Evolutionary conservation across 2,797 vertebrate genomes (phyloP), one percentile per base, ranked within the genome.

Genomic region (Darevskia mixta): DNA sequence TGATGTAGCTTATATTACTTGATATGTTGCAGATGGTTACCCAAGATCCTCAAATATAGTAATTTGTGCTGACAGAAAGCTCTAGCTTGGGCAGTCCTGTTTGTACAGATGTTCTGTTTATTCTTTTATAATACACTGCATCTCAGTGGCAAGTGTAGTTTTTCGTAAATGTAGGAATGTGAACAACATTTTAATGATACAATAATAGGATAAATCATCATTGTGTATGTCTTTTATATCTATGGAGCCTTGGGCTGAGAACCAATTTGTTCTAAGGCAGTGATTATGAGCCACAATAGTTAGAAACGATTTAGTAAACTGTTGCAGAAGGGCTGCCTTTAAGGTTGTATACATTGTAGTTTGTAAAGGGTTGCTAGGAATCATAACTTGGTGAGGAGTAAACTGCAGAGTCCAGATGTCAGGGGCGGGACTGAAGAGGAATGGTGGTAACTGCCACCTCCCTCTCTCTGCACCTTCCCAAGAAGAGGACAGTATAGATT

Each of bases 61-160:
- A 88, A 88, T 82, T 78, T 79, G 13, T 38, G 11, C 38, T 89
- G 78, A 87, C n/a, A 83, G 72, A 87, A 55, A 66, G 83, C 18
- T 82, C 27, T 64, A 72, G 6, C 64, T 1, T 64, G 61, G 61
- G 73, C 20, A 43, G 20, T 73, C 20, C 9, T 67, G 1, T 43
- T 10, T 67, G 15, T 76, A 83, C n/a, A 77, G 76, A 84, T 18
- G 49, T 75, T 32, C 58, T 67, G 41, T 18, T 81, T 7, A 55
- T 64, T 41, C 29, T 7, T 67, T 1, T 41, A 5, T 8, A 87
- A 20, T 23, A 3, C 32, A 45, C 2, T 55, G 11, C 1, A 15
- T 49, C 45, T 55, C 23, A 58, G 17, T 66, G 71, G 38, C 45
- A 86, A 73, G 6, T 29, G 9, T 23, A 43, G 2, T 1, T 15